Conservation (phyloP, 2,113 vertebrate species). For the Phainopepla nitens region DNA sequence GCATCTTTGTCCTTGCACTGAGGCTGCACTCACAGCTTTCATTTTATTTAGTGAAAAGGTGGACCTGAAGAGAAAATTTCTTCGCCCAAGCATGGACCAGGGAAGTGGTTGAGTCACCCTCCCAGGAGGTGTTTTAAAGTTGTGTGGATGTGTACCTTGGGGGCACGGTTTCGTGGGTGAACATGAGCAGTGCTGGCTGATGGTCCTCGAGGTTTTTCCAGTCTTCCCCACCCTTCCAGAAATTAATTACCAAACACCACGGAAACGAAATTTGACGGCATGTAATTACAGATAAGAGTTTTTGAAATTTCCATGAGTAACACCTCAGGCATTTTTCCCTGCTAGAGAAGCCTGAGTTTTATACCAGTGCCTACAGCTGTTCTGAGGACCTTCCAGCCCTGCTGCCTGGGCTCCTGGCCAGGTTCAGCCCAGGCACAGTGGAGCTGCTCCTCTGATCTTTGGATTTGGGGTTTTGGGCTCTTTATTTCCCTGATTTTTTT, state of each 20-base stretch:
- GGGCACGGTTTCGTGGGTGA: not conserved
- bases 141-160: not conserved
- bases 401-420: not conserved
- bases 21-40: not conserved
- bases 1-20: not conserved
- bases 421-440: not conserved
- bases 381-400: not conserved
- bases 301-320: conserved; percentile 27
- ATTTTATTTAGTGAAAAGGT: not conserved
- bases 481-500: not conserved
- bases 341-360: conserved; percentile 44
- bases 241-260: conserved; percentile 31
- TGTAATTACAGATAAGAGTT: conserved; percentile 58
- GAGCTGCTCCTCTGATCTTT: not conserved
- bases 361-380: not conserved
- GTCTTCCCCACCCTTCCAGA: conserved; percentile 10
- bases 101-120: not conserved
- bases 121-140: not conserved
- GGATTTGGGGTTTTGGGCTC: not conserved
- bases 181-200: not conserved
- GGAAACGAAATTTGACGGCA: not conserved
- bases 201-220: not conserved
- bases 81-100: not conserved
- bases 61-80: not conserved
- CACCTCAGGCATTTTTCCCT: not conserved